Percentiles rank a stretch among this genome's conserved stretches.
These are phyloP conservation scores for Diachrysia chrysitis DNA, from an alignment of 2,888 invertebrate species.

Conservation along the genomic window DNA sequence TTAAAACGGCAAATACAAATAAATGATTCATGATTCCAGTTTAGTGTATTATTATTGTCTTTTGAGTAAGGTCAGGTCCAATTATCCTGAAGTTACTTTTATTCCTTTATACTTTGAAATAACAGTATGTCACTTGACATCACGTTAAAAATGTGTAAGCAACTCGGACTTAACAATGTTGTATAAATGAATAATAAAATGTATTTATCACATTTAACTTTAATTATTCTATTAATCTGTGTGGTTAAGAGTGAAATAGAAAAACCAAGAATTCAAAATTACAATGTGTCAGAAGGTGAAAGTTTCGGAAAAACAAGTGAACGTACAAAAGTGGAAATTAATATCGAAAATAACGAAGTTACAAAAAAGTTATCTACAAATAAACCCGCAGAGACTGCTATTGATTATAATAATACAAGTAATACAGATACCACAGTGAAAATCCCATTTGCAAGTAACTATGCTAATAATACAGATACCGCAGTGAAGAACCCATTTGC, in stretches of 20 bases:
- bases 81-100: slow-evolving; percentile 7
- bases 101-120: background rate
- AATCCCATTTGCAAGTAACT: background rate
- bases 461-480: background rate
- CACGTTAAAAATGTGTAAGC: background rate
- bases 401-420: background rate
- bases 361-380: background rate
- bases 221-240: background rate
- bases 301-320: background rate
- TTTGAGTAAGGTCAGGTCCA: background rate
- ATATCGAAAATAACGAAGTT: background rate
- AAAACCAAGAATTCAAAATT: background rate
- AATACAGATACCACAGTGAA: background rate
- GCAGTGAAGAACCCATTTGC: background rate
- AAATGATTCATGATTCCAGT: background rate
- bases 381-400: background rate
- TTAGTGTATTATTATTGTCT: background rate
- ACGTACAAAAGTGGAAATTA: background rate
- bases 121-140: background rate
- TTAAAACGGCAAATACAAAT: no score
- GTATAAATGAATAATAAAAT: background rate
- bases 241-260: background rate
- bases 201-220: background rate
- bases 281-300: background rate
- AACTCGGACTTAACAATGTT: background rate